Evolutionary conservation across 1,140 invertebrate species (phyloP), one percentile per base, ranked within the genome.

Genomic region (Phymorhynchus buccinoides): DNA sequence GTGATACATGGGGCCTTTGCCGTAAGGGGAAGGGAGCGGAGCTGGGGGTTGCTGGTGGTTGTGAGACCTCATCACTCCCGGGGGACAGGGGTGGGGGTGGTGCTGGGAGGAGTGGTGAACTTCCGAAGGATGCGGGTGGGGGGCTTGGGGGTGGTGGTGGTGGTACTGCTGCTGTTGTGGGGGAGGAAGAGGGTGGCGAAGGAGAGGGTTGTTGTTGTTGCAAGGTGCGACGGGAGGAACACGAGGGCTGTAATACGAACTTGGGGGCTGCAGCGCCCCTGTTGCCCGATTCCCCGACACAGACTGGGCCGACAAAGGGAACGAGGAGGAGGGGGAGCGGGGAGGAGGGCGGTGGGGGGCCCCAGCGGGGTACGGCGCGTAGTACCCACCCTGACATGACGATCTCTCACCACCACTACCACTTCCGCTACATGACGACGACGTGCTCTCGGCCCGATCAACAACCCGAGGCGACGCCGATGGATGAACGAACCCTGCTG

Each of bases 1-100:
- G 41, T 80, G 79, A 56, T 48, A 80, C 22, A 42, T 42, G 30
- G 3, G 48, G 79, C 35, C 79, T 56, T 80, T 80, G n/a, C 79
- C n/a, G 14, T 16, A 12, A 27, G 22, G 52, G 18, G 42, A 41
- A 41, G n/a, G 84, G 16, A 37, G 77, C 48, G 78, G 84, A 37
- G 18, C 37, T 77, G 75, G 68, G 44, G 75, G 48, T 42, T 56
- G 77, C 7, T 48, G 12, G 7, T 62, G 22, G 30, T 62, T 27
- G 7, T 30, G 79, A 27, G 56, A 62, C 0, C 12, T 62, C 56
- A 62, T 62, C 62, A 66, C n/a, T 7, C 62, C 62, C 22, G 27
- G 68, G 37, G 4, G 14, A 27, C 42, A 37, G 9, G 32, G 56
- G n/a, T 27, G 56, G 56, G 14, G 56, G 56, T 62, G 56, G 22